phyloP scores from a whole-genome alignment of 1,140 invertebrate genomes.

The Thaumetopoea pityocampa region DNA sequence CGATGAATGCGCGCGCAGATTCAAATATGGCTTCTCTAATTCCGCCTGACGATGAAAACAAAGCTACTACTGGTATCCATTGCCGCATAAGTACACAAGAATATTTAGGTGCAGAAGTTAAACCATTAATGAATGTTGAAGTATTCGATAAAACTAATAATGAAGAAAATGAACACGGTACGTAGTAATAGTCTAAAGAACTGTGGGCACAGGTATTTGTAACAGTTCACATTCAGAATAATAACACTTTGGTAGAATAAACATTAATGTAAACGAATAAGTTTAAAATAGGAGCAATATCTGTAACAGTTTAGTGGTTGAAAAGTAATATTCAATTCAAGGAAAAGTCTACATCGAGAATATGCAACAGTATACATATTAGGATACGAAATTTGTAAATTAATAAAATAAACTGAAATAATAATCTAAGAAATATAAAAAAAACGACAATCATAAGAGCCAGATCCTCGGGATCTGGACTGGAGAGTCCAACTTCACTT shows the following conservation, averaged over 20 bases:
- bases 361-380: too few species aligned
- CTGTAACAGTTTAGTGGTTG: too few species aligned
- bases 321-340: too few species aligned
- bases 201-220: too few species aligned
- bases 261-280: background rate
- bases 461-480: conserved; percentile 49
- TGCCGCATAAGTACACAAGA: background rate
- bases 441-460: conserved; percentile 14
- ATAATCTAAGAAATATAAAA: conserved; percentile 5
- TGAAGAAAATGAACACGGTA: background rate
- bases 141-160: background rate
- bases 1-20: conserved; percentile 61
- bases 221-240: too few species aligned
- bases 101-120: background rate
- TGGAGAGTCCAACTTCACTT: conserved; percentile 37
- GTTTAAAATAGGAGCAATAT: too few species aligned
- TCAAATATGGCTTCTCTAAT: conserved; percentile 39
- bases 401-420: conserved; percentile 6
- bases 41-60: conserved; percentile 9
- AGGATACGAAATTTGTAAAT: background rate
- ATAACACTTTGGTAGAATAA: conserved; percentile 2
- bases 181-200: conserved; percentile 1
- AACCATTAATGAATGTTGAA: conserved; percentile 1
- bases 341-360: too few species aligned
- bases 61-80: conserved; percentile 8